A percentile compares a stretch with the other conserved stretches of the same genome.
These are phyloP conservation scores for Phoxinus dragarum DNA, from an alignment of 2,797 vertebrate species.

Conservation along the genomic window DNA sequence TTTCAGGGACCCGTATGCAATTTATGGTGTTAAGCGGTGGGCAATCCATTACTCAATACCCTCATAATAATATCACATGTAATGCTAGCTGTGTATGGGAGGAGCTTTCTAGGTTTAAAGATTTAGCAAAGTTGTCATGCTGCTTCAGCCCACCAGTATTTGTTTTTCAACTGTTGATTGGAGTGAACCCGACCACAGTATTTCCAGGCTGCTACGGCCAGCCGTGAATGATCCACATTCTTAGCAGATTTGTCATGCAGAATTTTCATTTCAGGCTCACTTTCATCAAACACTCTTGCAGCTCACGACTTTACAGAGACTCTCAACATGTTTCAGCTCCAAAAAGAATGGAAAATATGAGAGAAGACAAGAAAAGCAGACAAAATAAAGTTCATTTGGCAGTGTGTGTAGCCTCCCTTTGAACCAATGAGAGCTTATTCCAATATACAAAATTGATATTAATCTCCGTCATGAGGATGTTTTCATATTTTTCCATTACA, in stretches of 20 bases:
- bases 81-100: slow-evolving; percentile 15
- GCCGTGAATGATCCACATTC: slow-evolving; percentile 51
- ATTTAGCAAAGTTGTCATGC: slow-evolving; percentile 21
- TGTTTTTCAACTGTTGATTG: slow-evolving; percentile 47
- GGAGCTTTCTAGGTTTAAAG: slow-evolving; percentile 39
- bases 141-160: slow-evolving; percentile 33
- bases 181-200: slow-evolving; percentile 33
- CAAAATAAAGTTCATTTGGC: slow-evolving; percentile 24
- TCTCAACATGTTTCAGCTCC: slow-evolving; percentile 36
- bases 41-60: slow-evolving; percentile 16
- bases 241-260: slow-evolving; percentile 57
- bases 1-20: background rate
- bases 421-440: slow-evolving; percentile 11
- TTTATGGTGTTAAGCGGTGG: background rate
- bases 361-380: background rate
- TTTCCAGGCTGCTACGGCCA: slow-evolving; percentile 35
- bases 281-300: slow-evolving; percentile 32
- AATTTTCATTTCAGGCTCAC: slow-evolving; percentile 39
- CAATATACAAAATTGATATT: slow-evolving; percentile 6
- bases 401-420: background rate
- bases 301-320: slow-evolving; percentile 28
- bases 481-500: slow-evolving; percentile 31
- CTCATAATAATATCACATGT: slow-evolving; percentile 3
- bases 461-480: background rate
- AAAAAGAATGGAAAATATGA: slow-evolving; percentile 43